Evolutionary conservation across 2,113 vertebrate species (phyloP), one percentile per base, ranked within the genome.

Genomic region (Varanus salvator): DNA sequence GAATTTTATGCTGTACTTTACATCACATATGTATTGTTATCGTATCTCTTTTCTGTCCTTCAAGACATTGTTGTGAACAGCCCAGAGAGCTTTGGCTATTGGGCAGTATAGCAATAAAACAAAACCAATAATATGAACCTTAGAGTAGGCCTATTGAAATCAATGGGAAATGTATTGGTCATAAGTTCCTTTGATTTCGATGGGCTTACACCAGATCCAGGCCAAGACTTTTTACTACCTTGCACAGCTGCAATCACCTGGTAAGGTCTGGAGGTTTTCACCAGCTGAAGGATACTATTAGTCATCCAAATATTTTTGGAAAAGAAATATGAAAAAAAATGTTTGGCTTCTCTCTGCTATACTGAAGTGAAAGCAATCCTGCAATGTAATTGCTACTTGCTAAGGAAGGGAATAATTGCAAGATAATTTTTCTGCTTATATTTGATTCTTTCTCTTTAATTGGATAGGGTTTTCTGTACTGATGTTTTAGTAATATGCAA

Each of bases 401-500:
- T 93, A 94, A 91, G 74, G 69, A 52, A 95, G 72, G 90, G 83
- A 95, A 93, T 27, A 93, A 92, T 71, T 75, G 92, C 57, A 93
- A 91, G 19, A 75, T 72, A 92, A 60, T 81, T 74, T 12, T 31
- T 52, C 6, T 71, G 93, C 93, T 91, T 85, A 84, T 91, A 93
- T 86, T 87, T 77, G 76, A 78, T 86, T 27, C 60, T 92, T 92
- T 93, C 6, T 15, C 89, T 90, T 90, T 78, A 31, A 64, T 90
- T 95, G 93, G 12, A 76, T 92, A 29, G 19, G 68, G 74, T 9
- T 8, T 44, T 88, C 25, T 57, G 29, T 81, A 81, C 78, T n/a
- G 44, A 60, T 81, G 1, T 91, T 48, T 94, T 44, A n/a, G 77
- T 90, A 89, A 89, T 69, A 90, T 57, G 60, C 34, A 66, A 84